Evolutionary conservation across 2,797 vertebrate genomes (phyloP), one percentile per base, ranked within the genome.

Genomic region (Myotis pilosus): DNA sequence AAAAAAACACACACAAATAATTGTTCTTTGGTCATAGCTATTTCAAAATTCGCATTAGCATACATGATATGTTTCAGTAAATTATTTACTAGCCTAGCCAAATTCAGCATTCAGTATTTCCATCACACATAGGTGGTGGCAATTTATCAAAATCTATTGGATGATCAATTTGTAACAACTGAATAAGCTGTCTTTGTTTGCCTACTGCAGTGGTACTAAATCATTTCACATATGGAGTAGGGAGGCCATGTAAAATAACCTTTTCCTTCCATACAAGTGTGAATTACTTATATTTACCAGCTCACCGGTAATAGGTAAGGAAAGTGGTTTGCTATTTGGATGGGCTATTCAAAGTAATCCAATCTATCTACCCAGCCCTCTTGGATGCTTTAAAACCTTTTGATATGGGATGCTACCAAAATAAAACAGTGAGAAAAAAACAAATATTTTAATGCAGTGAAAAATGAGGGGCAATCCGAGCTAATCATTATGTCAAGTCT

Each of bases 111-210:
- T 97, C 86, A 95, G 47, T 94, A 96, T 96, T 96, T 97, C 80
- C 17, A 13, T 88, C 60, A 74, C 87, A 75, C n/a, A 94, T 20
- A 94, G 66, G 78, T 96, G 75, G 36, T 41, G 28, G 88, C 87
- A 8, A 96, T 97, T 97, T 97, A 97, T 97, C 89, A 96, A 97
- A 97, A 97, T 97, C 23, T 86, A 51, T 80, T 83, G 30, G 36
- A 74, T 0, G 0, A 96, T 96, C 78, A 95, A 81, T 96, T 97
- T 89, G 20, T 96, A 97, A 92, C 23, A 96, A 93, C 57, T 79
- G 75, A 97, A 96, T 41, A 94, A 38, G 88, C 20, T 94, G 0
- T 66, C 33, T 95, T 95, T 94, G 89, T 92, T 97, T 97, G 33
- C 72, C 95, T 60, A 69, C 78, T 97, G 80, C 53, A 81, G 38